phyloP scores from a whole-genome alignment of 2,113 vertebrate species.

The Caranx melampygus region DNA sequence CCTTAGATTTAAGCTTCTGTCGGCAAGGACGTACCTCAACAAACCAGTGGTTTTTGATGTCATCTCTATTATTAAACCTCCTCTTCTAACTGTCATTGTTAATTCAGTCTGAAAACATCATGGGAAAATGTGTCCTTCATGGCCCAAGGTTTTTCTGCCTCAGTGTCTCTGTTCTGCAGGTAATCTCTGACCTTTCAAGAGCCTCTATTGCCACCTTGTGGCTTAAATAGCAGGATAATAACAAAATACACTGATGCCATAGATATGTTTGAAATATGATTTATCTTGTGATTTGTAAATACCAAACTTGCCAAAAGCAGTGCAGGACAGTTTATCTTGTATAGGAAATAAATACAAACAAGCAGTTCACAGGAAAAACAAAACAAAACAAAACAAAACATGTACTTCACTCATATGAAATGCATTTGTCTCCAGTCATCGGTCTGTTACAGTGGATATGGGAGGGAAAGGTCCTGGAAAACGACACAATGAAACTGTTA shows the following conservation, averaged over 20 bases:
- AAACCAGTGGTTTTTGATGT: neutral
- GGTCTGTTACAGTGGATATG: neutral
- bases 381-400: neutral
- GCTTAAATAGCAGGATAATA: conserved; percentile 29
- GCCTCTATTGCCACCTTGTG: conserved; percentile 79
- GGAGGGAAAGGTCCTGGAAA: conserved; percentile 3
- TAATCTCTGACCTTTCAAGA: conserved; percentile 48
- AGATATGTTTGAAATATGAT: conserved; percentile 43
- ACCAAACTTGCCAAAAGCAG: conserved; percentile 23
- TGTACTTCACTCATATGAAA: neutral
- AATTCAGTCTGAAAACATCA: conserved; percentile 1
- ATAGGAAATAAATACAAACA: conserved; percentile 49
- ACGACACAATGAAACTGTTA: neutral
- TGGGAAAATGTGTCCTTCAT: conserved; percentile 9
- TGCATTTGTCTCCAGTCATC: conserved; percentile 1
- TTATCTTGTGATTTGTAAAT: conserved; percentile 19
- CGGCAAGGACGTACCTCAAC: neutral
- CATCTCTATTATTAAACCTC: neutral
- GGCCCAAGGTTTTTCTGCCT: neutral
- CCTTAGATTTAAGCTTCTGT: neutral
- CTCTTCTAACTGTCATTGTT: neutral
- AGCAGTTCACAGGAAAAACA: conserved; percentile 13
- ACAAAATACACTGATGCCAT: neutral
- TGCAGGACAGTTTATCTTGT: neutral
- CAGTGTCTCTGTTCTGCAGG: conserved; percentile 20